These are phyloP conservation scores for Hippocampus barbouri DNA, from an alignment of 2,113 vertebrate genomes.

Conservation along the genomic window DNA sequence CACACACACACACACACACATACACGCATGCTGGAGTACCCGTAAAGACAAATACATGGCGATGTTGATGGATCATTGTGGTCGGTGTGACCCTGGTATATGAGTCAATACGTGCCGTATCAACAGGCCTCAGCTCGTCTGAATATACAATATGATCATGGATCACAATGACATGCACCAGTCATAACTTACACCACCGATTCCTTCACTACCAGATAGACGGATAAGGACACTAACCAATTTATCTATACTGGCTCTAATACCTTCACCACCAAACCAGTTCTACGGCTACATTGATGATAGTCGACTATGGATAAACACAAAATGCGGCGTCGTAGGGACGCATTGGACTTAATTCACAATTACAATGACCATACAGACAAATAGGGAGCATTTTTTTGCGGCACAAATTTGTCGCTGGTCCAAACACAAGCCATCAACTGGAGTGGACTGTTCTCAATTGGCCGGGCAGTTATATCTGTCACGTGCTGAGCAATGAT, in stretches of 20 bases:
- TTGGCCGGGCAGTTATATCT: slow-evolving; percentile 45
- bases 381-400: not conserved
- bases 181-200: not conserved
- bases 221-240: not conserved
- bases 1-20: not conserved
- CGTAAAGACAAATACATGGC: no score
- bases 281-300: not conserved
- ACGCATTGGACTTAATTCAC: not conserved
- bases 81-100: slow-evolving; percentile 35
- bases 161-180: not conserved
- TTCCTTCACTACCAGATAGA: not conserved
- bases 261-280: not conserved
- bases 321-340: not conserved
- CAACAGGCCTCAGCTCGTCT: not conserved
- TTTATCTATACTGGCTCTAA: not conserved
- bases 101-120: slow-evolving; percentile 34
- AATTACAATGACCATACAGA: not conserved
- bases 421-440: slow-evolving; percentile 5
- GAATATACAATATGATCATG: not conserved
- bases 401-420: slow-evolving; percentile 12
- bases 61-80: not conserved
- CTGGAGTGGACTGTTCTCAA: slow-evolving; percentile 34
- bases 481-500: slow-evolving; percentile 58
- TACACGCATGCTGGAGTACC: no score
- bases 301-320: not conserved